phyloP scores from a whole-genome alignment of 1,140 invertebrate genomes.

The Nasonia vitripennis region DNA sequence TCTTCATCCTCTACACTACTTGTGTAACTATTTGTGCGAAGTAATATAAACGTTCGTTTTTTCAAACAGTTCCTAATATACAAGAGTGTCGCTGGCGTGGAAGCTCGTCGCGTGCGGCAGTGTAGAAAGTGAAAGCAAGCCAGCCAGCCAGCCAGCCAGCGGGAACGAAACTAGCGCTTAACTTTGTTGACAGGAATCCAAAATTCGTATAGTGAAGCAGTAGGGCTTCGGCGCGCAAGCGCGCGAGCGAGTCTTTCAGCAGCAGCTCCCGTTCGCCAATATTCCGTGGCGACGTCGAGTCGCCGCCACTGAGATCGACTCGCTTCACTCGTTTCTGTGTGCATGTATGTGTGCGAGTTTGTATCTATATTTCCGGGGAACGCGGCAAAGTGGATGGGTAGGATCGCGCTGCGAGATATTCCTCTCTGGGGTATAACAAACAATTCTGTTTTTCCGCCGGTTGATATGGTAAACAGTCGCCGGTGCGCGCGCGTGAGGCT shows the following conservation, averaged over 20 bases:
- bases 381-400: not conserved
- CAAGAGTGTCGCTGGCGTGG: too few relatives aligned
- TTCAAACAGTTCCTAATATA: too few relatives aligned
- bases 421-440: not conserved
- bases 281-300: conserved; percentile 59
- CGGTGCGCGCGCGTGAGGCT: not conserved
- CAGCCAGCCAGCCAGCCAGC: not conserved
- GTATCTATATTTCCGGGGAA: not conserved
- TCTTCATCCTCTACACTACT: not conserved
- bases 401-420: not conserved
- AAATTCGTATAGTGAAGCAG: conserved; percentile 54
- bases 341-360: not conserved
- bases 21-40: not conserved
- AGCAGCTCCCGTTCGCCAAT: conserved; percentile 59
- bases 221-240: conserved; percentile 23
- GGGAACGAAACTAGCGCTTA: not conserved
- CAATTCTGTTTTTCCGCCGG: not conserved
- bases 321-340: not conserved
- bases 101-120: not conserved
- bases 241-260: not conserved
- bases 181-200: conserved; percentile 65
- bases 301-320: conserved; percentile 42
- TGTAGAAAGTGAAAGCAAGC: not conserved
- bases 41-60: too few relatives aligned
- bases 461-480: not conserved